Evolutionary conservation across 2,888 invertebrate genomes (phyloP), one percentile per base, ranked within the genome.

Genomic region (Amblyjoppa fuscipennis): DNA sequence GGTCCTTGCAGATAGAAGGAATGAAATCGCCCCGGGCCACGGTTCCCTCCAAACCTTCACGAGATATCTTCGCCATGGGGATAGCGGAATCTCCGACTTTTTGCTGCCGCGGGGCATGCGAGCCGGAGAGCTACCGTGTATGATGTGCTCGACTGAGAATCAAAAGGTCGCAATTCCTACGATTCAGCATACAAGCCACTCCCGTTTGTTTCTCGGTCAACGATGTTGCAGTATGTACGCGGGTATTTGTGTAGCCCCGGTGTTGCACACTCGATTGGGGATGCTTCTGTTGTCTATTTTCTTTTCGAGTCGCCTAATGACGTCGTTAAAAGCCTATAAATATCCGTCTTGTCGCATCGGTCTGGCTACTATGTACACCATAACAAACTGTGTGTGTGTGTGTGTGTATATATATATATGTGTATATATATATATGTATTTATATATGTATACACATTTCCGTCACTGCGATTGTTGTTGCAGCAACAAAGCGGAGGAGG

Each of bases 311-410:
- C 84, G 70, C 81, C 88, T 89, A 88, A 90, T 89, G 89, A 87
- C 83, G 89, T 88, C 88, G 88, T 89, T 89, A 89, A 89, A 87
- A 68, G 85, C 76, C 87, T 83, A 89, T 90, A 89, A 90, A 89
- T 89, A 87, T 84, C 74, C 76, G 77, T 85, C 83, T 83, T 81
- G 83, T 84, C 66, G 79, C 56, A 79, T 84, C 79, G 56, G 20
- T 53, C 71, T 69, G 64, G 75, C 83, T 81, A 71, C 83, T 68
- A 64, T 85, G 75, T 83, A 75, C 68, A 53, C 53, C 56, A 53
- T 31, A 51, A 61, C n/a, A 45, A 13, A 73, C 41, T 68, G 41
- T 53, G 45, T 25, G 28, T 56, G 34, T 45, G 45, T 9, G 5
- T 4, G 20, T 16, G 5, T 16, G 3, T n/a, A 64, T 59, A 16